phyloP scores from a whole-genome alignment of 2,888 invertebrate genomes.

The Caradrina clavipalpis region DNA sequence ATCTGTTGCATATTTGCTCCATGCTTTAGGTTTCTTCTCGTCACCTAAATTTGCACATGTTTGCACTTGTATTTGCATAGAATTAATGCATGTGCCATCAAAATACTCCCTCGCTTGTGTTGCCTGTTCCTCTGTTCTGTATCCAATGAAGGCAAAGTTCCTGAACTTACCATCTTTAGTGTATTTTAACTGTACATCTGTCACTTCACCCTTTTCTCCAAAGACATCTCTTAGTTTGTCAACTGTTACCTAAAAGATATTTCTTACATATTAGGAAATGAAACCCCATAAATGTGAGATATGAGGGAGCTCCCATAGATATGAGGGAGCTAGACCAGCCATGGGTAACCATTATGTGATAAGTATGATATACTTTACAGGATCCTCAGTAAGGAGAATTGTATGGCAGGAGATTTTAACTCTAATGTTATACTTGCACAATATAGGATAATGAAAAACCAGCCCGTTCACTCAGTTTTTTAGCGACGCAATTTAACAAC shows the following conservation, averaged over 20 bases:
- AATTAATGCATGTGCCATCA: slow-evolving; percentile 96
- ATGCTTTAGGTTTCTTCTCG: slow-evolving; percentile 95
- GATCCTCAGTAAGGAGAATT: background rate
- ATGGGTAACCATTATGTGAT: background rate
- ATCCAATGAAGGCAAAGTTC: slow-evolving; percentile 98
- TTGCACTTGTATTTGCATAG: slow-evolving; percentile 95
- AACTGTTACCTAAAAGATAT: slow-evolving; percentile 93
- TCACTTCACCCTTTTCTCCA: slow-evolving; percentile 95
- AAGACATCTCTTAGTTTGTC: slow-evolving; percentile 95
- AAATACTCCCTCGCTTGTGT: slow-evolving; percentile 94
- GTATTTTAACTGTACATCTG: slow-evolving; percentile 98
- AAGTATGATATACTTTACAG: background rate
- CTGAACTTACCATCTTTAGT: slow-evolving; percentile 97
- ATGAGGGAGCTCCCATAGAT: background rate
- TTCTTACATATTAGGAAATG: slow-evolving; percentile 50
- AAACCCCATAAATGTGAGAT: background rate
- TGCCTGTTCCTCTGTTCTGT: slow-evolving; percentile 95
- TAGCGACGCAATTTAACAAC: background rate
- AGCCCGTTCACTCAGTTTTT: background rate
- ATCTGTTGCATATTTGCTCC: slow-evolving; percentile 97
- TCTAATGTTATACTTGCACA: background rate
- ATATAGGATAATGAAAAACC: background rate
- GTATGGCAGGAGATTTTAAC: background rate
- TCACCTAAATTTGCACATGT: slow-evolving; percentile 93
- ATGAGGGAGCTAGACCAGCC: background rate